Conservation (phyloP, 2,113 vertebrate species). For the Willisornis vidua region DNA sequence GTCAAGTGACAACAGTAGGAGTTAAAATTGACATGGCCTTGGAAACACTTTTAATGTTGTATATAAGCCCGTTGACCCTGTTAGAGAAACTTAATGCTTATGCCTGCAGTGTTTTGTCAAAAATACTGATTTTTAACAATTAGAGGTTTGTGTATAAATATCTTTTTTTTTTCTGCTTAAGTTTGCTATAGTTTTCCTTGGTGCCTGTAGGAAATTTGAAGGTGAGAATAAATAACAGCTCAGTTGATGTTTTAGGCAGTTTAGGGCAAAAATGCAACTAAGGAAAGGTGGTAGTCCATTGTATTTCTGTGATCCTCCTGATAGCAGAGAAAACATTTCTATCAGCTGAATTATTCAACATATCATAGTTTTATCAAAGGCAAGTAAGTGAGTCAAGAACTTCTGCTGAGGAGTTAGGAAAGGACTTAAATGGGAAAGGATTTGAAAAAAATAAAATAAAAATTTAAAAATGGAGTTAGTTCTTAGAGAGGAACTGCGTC, state of each 20-base stretch:
- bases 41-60: not conserved
- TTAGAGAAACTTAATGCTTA: not conserved
- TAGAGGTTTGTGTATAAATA: rapidly evolving
- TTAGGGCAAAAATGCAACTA: not conserved
- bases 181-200: not conserved
- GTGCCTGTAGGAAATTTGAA: not conserved
- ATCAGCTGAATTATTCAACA: not conserved
- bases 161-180: not conserved
- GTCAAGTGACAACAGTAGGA: not conserved
- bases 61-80: not conserved
- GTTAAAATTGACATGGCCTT: not conserved
- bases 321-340: not conserved
- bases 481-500: not conserved
- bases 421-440: not conserved
- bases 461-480: not conserved
- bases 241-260: not conserved
- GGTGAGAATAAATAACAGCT: not conserved
- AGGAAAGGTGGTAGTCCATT: not conserved
- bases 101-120: not conserved
- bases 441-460: not conserved
- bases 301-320: not conserved
- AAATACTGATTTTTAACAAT: not conserved
- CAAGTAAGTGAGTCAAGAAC: not conserved
- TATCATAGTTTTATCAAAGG: not conserved
- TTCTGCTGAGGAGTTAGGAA: not conserved